A percentile compares a stretch with the other conserved stretches of the same genome.
These are phyloP conservation scores for Phyto melanocephala DNA, from an alignment of 2,888 invertebrate genomes.

Conservation along the genomic window DNA sequence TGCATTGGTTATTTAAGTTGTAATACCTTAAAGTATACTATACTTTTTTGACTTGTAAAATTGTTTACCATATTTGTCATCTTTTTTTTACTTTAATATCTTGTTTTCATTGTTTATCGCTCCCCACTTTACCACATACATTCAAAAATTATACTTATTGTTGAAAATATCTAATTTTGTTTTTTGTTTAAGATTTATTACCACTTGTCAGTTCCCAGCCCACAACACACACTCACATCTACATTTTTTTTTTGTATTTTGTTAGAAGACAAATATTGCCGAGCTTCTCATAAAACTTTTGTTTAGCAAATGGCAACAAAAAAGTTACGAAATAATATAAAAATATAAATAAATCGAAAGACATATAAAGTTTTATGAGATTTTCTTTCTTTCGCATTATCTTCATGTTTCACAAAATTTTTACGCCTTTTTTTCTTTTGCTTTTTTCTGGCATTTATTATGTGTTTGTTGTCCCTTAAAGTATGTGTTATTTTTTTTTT, in stretches of 20 bases:
- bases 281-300: constrained; percentile 7
- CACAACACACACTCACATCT: neutral
- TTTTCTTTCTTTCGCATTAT: constrained; percentile 4
- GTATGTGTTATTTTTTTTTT: constrained; percentile 23
- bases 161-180: constrained; percentile 42
- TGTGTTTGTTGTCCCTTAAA: constrained; percentile 35
- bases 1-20: no score
- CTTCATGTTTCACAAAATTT: neutral
- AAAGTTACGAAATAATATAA: neutral
- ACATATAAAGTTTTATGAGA: constrained; percentile 51
- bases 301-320: neutral
- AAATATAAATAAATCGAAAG: constrained; percentile 46
- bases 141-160: constrained; percentile 34
- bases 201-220: constrained; percentile 58
- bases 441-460: constrained; percentile 23
- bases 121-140: neutral
- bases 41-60: neutral
- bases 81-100: constrained; percentile 3
- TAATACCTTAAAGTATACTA: constrained; percentile 31
- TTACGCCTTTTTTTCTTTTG: constrained; percentile 12
- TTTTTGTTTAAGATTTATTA: constrained; percentile 54
- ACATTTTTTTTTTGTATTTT: neutral
- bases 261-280: neutral
- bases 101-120: constrained; percentile 2
- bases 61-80: constrained; percentile 9